Percentiles rank a stretch among this genome's conserved stretches.
Evolutionary conservation across 2,888 invertebrate species (phyloP).

Genomic region (Oxycera nigricornis): DNA sequence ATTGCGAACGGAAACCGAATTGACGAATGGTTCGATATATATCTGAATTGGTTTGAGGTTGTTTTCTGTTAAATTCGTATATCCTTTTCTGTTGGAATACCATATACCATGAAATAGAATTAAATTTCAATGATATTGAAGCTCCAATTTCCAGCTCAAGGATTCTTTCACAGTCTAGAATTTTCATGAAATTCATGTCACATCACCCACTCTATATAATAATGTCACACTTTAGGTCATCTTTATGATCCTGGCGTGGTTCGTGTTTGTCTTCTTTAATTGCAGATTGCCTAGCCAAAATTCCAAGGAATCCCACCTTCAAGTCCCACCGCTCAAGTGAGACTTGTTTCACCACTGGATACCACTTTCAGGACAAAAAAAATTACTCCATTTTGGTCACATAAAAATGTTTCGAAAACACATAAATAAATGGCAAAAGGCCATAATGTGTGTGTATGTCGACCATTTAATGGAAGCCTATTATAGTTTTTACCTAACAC

Average conservation of each 20-base stretch:
- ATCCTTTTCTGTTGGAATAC: too few species aligned
- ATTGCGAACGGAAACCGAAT: constrained; percentile 17
- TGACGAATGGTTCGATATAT: constrained; percentile 29
- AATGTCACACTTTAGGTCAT: constrained; percentile 41
- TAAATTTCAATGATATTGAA: too few species aligned
- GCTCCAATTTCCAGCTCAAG: too few species aligned
- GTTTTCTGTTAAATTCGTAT: background rate
- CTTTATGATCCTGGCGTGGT: constrained; percentile 39
- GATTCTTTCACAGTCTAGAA: too few species aligned
- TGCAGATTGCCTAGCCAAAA: background rate
- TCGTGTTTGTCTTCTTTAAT: constrained; percentile 13
- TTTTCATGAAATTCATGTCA: constrained; percentile 18
- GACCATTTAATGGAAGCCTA: constrained; percentile 35
- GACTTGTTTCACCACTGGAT: background rate
- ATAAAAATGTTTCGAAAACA: constrained; percentile 45
- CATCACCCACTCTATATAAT: constrained; percentile 17
- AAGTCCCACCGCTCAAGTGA: background rate
- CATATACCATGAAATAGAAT: too few species aligned
- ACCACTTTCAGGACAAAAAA: constrained; percentile 1
- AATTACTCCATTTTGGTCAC: constrained; percentile 40
- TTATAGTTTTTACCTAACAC: constrained; percentile 33
- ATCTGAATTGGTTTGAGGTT: constrained; percentile 27
- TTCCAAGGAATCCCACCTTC: background rate
- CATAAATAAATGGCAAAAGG: constrained; percentile 44
- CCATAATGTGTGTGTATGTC: constrained; percentile 42